Conservation (phyloP, 1,140 invertebrate species). For the Danaus melanippus region DNA sequence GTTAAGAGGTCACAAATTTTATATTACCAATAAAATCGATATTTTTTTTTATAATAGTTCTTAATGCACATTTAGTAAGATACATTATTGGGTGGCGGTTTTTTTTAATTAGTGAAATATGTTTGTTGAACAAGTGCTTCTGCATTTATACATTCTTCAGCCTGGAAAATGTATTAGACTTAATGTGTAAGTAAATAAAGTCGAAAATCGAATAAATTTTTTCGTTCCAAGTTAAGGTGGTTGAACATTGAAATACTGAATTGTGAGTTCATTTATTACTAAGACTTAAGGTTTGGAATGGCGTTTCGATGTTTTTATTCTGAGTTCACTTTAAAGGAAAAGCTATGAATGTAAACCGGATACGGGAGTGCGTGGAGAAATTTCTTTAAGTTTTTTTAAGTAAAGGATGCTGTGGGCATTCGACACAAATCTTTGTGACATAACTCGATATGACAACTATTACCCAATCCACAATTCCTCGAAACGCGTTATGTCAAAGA, state of each 20-base stretch:
- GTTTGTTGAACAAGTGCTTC: constrained; percentile 17
- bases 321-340: constrained; percentile 53
- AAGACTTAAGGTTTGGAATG: constrained; percentile 6
- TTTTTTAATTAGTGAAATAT: constrained; percentile 10
- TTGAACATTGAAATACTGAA: too few species aligned
- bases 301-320: constrained; percentile 1
- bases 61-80: constrained; percentile 6
- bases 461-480: not conserved
- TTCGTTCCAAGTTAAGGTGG: too few species aligned
- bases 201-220: too few species aligned
- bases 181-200: too few species aligned
- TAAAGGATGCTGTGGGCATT: constrained; percentile 48
- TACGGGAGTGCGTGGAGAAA: constrained; percentile 57
- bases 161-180: too few species aligned
- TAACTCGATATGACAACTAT: constrained; percentile 12
- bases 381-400: constrained; percentile 45
- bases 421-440: constrained; percentile 42
- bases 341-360: constrained; percentile 58
- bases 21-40: constrained; percentile 6
- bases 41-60: not conserved
- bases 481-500: constrained; percentile 5
- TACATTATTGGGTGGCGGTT: constrained; percentile 1
- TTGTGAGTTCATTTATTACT: too few species aligned
- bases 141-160: constrained; percentile 8
- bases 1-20: constrained; percentile 14